Evolutionary conservation across 2,797 vertebrate species (phyloP).

Genomic region (Spinibarbus caldwelli): DNA sequence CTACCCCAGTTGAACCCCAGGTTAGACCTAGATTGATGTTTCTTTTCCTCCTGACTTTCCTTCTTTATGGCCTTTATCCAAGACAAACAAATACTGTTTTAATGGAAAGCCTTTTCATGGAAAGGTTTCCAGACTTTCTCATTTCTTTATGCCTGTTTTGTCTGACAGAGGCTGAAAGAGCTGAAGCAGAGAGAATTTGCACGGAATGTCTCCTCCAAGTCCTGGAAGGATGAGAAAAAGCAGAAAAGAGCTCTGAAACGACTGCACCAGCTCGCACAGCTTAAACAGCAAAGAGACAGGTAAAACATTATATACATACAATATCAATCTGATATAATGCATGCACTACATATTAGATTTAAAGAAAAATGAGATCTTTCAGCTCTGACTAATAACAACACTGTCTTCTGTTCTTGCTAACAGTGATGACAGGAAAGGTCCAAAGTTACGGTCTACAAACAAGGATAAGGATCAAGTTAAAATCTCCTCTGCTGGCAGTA

Average conservation of each 20-base stretch:
- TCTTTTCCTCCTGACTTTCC: not conserved
- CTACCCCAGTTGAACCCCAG: not conserved
- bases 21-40: not conserved
- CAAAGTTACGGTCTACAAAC: slow-evolving; percentile 76
- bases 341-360: not conserved
- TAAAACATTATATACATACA: slow-evolving; percentile 58
- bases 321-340: slow-evolving; percentile 8
- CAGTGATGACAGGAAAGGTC: slow-evolving; percentile 82
- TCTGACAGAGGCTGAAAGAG: slow-evolving; percentile 92
- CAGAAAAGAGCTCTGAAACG: slow-evolving; percentile 95
- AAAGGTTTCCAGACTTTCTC: not conserved
- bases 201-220: slow-evolving; percentile 97
- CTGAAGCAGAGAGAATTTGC: slow-evolving; percentile 98
- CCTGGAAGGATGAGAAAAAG: slow-evolving; percentile 98
- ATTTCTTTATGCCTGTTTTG: slow-evolving; percentile 34
- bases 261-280: slow-evolving; percentile 92
- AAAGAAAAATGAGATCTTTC: not conserved
- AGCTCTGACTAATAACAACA: slow-evolving; percentile 10
- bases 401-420: slow-evolving; percentile 48
- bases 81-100: slow-evolving; percentile 11
- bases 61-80: not conserved
- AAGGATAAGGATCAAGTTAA: slow-evolving; percentile 76
- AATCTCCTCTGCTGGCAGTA: slow-evolving; percentile 69
- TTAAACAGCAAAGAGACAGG: slow-evolving; percentile 90
- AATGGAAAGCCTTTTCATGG: not conserved